A percentile compares a stretch with the other conserved stretches of the same genome.
Evolutionary conservation across 2,113 vertebrate genomes (phyloP).

Genomic region (Zosterops japonicus): DNA sequence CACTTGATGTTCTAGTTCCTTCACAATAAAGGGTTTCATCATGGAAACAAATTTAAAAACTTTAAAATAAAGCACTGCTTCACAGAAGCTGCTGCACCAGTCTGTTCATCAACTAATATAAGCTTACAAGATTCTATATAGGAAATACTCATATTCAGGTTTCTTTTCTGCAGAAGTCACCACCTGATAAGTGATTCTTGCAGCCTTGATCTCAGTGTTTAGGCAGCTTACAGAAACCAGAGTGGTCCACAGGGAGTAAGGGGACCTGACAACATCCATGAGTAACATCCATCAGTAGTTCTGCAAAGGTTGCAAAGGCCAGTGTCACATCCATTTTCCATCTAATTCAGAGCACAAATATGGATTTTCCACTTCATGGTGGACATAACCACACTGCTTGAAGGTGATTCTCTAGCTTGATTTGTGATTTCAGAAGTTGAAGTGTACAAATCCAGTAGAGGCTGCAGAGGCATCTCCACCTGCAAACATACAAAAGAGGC

Average conservation of each 20-base stretch:
- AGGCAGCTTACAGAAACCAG: not conserved
- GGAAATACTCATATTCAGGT: not conserved
- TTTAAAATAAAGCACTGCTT: not conserved
- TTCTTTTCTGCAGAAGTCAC: not conserved
- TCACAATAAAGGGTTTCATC: not conserved
- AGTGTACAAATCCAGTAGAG: not conserved
- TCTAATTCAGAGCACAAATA: not conserved
- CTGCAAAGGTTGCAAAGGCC: not conserved
- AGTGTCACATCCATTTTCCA: not conserved
- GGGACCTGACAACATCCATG: not conserved
- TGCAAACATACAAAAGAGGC: not conserved
- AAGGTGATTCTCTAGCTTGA: not conserved
- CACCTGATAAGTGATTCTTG: not conserved
- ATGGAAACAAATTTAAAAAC: not conserved
- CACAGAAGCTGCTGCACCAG: not conserved
- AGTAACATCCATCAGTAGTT: not conserved
- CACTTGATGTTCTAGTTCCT: not conserved
- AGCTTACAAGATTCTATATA: rapidly evolving
- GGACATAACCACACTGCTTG: not conserved
- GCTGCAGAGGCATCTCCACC: not conserved
- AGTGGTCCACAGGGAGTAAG: rapidly evolving
- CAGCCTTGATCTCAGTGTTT: not conserved
- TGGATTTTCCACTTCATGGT: not conserved
- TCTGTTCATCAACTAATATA: not conserved
- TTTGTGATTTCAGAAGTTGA: not conserved